Evolutionary conservation across 2,113 vertebrate species (phyloP).

Genomic region (Alectura lathami): DNA sequence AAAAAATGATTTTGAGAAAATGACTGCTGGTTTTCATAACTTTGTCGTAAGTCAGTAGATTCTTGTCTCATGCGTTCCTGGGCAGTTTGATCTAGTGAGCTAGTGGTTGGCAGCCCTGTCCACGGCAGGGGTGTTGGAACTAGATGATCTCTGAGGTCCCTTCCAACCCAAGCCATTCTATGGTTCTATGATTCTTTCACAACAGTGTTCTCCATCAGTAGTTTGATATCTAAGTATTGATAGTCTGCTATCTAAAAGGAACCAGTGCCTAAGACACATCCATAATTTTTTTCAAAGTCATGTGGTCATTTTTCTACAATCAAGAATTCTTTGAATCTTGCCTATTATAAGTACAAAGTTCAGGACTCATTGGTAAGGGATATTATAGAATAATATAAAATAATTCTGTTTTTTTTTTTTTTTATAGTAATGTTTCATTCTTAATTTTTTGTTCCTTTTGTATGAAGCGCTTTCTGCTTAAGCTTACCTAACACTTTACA

Average conservation of each 20-base stretch:
- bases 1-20: neutral
- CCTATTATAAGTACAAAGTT: neutral
- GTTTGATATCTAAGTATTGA: neutral
- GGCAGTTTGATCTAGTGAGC: no score
- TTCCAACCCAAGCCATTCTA: no score
- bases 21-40: neutral
- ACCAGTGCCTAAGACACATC: neutral
- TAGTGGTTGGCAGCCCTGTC: no score
- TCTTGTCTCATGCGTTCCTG: neutral
- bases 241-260: neutral
- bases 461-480: neutral
- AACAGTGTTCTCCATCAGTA: neutral
- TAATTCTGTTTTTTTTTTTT: neutral
- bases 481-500: neutral
- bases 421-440: neutral
- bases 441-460: neutral
- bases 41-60: neutral
- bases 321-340: neutral
- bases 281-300: slow-evolving; percentile 3
- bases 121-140: no score
- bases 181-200: no score
- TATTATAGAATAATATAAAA: neutral
- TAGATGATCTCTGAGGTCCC: no score
- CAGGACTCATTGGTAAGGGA: neutral
- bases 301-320: neutral